A percentile compares a stretch with the other conserved stretches of the same genome.
phyloP scores from a whole-genome alignment of 2,113 vertebrate genomes.

The Hemicordylus capensis region DNA sequence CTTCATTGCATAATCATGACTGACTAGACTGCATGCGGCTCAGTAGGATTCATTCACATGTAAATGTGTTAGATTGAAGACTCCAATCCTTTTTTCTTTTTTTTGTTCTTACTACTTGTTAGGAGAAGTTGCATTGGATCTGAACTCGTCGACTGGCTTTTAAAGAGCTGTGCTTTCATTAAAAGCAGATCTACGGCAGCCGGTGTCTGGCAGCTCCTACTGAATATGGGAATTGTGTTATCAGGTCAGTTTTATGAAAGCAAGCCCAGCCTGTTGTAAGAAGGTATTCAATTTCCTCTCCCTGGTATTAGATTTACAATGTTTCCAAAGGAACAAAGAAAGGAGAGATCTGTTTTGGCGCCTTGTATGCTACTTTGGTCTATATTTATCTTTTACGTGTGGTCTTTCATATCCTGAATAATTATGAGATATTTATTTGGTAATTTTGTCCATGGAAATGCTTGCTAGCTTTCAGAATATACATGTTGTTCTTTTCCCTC shows the following conservation, averaged over 20 bases:
- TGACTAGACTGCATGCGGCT: no score
- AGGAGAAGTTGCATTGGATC: slow-evolving; percentile 95
- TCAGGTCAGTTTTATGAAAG: slow-evolving; percentile 82
- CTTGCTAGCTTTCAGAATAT: slow-evolving; percentile 21
- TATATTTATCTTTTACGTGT: background rate
- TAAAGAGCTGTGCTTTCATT: slow-evolving; percentile 91
- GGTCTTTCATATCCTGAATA: slow-evolving; percentile 53
- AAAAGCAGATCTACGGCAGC: slow-evolving; percentile 87
- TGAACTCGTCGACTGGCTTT: slow-evolving; percentile 95
- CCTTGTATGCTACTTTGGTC: background rate
- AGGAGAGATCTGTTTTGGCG: background rate
- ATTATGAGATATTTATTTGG: slow-evolving; percentile 19
- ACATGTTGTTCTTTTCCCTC: background rate
- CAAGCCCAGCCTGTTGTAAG: background rate
- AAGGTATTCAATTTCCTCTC: slow-evolving; percentile 1
- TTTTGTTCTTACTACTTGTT: slow-evolving; percentile 59
- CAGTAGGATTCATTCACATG: background rate
- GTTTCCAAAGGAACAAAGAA: background rate
- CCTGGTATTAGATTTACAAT: fast-evolving
- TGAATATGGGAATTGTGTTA: slow-evolving; percentile 94
- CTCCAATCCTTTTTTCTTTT: background rate
- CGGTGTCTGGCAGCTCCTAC: slow-evolving; percentile 94
- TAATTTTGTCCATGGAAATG: slow-evolving; percentile 37
- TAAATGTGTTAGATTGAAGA: background rate
- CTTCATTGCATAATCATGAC: no score